These are phyloP conservation scores for pig (Sus scrofa) DNA, from an alignment of 2,113 vertebrate genomes.

Conservation along the genomic window DNA sequence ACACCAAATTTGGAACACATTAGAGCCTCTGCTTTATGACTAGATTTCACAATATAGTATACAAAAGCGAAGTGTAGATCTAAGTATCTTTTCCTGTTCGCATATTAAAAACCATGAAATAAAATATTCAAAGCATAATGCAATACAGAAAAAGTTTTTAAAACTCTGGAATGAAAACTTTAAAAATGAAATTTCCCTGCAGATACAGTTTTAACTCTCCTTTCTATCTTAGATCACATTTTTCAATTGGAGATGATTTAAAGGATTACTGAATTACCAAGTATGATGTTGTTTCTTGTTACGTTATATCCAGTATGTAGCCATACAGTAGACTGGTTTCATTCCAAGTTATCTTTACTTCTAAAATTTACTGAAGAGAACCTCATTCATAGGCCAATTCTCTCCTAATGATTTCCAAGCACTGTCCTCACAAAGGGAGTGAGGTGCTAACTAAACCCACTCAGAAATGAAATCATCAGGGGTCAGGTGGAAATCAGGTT, in stretches of 20 bases:
- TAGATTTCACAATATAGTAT: not conserved
- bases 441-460: conserved; percentile 1
- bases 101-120: not conserved
- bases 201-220: not conserved
- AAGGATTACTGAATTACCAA: not conserved
- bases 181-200: conserved; percentile 28
- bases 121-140: conserved; percentile 41
- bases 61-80: not conserved
- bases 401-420: conserved; percentile 40
- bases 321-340: not conserved
- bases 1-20: not conserved
- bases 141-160: not conserved
- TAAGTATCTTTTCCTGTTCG: conserved; percentile 21
- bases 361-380: conserved; percentile 26
- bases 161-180: conserved; percentile 54
- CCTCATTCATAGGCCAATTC: conserved; percentile 3
- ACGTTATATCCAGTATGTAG: not conserved
- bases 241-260: conserved; percentile 31
- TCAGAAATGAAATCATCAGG: not conserved
- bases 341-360: conserved; percentile 39
- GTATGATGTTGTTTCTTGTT: not conserved
- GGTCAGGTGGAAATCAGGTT: not conserved
- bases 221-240: not conserved
- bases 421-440: not conserved
- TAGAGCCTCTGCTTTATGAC: not conserved